Evolutionary conservation across 2,888 invertebrate genomes (phyloP).

Genomic region (Nematopogon swammerdamellus): DNA sequence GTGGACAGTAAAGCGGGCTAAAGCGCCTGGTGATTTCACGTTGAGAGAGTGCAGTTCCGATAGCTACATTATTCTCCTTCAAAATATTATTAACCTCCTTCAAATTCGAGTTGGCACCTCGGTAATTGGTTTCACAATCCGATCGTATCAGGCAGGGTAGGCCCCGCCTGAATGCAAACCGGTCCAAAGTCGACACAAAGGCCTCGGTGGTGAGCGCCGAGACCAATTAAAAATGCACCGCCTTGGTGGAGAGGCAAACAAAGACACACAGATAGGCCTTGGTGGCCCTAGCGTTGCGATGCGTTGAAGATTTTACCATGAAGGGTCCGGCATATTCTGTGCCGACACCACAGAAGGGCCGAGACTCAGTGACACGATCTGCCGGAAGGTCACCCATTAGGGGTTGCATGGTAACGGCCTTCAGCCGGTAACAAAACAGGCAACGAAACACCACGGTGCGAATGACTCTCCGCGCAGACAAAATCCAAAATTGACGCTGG

Average conservation of each 20-base stretch:
- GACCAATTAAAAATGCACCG: conserved; percentile 2
- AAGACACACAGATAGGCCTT: conserved; percentile 1
- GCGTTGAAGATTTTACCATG: background rate
- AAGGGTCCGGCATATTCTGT: conserved; percentile 2
- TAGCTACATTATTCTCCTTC: background rate
- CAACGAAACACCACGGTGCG: background rate
- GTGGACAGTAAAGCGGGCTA: background rate
- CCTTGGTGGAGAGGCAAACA: background rate
- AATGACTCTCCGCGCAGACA: background rate
- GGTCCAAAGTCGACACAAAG: background rate
- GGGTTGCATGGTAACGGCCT: background rate
- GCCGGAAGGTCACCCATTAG: conserved; percentile 1
- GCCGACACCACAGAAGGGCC: background rate
- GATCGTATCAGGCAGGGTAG: background rate
- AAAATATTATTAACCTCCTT: background rate
- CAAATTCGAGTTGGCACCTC: background rate
- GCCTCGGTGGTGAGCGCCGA: background rate
- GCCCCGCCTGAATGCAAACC: conserved; percentile 1
- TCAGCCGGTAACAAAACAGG: background rate
- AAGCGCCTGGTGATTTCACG: background rate
- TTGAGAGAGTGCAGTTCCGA: background rate
- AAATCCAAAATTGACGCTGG: background rate
- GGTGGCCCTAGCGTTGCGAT: background rate
- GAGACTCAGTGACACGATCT: background rate
- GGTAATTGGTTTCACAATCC: background rate